Base-by-base conservation (phyloP, 2,888 invertebrate genomes). In the Oasisia sp. region DNA sequence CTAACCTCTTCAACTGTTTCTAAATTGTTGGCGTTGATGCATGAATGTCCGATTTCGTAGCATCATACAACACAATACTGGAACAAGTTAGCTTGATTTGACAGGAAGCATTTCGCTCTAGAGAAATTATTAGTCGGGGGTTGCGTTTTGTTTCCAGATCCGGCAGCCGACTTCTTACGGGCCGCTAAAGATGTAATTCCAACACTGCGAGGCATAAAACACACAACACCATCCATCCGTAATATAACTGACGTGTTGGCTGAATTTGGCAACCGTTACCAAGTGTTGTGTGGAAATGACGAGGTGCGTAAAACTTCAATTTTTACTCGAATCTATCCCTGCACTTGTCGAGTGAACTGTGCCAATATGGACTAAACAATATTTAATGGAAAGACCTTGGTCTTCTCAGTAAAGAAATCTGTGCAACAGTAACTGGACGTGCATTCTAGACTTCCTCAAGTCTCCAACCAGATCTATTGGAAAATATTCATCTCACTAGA, bases 131-230 rank as follows among this genome's bases (percentile, higher is more conserved):
- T 74, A 7, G 74, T 7, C 11, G 12, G 91, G 12, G 91, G 27
- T 91, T 5, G 11, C 32, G n/a, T 32, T 89, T 38, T n/a, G 5
- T 38, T 32, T 91, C 58, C 91, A 93, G 93, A 50, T 91, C 38
- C 45, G 12, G 91, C 93, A n/a, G 92, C 93, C 1, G 94, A 94
- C 89, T 94, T 96, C 92, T 93, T 96, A 89, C 93, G 94, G 58
- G 92, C 97, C 38, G 97, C 98, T 0, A 96, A 96, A 7, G 95
- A 97, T 92, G 93, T 93, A 89, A 97, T 98, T 91, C 97, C 98
- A 0, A 98, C 97, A 92, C 98, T 98, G 95, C 97, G 97, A 93
- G 98, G 98, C 4, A 97, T 98, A n/a, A 98, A 98, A 96, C 98
- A 98, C 95, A 98, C 98, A 5, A 91, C 93, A 9, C 93, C 92